These are phyloP conservation scores for Amphipyra berbera DNA, from an alignment of 2,888 invertebrate species.

Conservation along the genomic window DNA sequence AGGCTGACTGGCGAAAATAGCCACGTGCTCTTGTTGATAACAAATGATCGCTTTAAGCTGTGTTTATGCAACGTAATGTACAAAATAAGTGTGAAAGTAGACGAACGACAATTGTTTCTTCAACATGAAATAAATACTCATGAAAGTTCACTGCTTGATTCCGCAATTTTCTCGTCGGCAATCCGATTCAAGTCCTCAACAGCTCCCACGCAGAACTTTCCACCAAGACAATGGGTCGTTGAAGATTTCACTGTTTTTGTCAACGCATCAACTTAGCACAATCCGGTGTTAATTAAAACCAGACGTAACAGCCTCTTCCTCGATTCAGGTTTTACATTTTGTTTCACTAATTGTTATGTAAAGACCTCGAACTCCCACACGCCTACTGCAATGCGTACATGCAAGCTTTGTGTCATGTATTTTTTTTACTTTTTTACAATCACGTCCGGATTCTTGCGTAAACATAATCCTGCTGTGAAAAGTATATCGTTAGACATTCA, in stretches of 20 bases:
- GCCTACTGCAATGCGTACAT: conserved; percentile 47
- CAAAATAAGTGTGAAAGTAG: conserved; percentile 47
- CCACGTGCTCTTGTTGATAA: conserved; percentile 33
- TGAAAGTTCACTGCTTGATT: conserved; percentile 71
- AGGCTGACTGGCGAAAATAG: conserved; percentile 36
- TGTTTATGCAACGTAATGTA: conserved; percentile 41
- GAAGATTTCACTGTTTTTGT: conserved; percentile 88
- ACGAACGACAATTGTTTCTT: conserved; percentile 40
- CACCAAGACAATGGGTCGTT: conserved; percentile 83
- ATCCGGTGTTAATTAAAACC: conserved; percentile 77
- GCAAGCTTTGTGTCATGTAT: conserved; percentile 45
- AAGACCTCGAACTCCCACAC: conserved; percentile 63
- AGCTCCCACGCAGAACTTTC: conserved; percentile 85
- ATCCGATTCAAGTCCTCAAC: conserved; percentile 68
- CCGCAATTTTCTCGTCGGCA: conserved; percentile 77
- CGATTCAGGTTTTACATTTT: conserved; percentile 62
- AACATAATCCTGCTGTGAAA: conserved; percentile 38
- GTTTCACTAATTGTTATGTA: conserved; percentile 65
- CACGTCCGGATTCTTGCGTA: conserved; percentile 52
- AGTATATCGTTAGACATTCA: conserved; percentile 25
- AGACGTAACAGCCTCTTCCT: conserved; percentile 78
- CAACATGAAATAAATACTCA: conserved; percentile 55
- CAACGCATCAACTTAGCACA: conserved; percentile 71
- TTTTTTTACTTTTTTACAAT: conserved; percentile 47
- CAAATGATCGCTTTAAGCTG: conserved; percentile 6